These are phyloP conservation scores for Bombus huntii DNA, from an alignment of 1,140 invertebrate genomes.

Conservation along the genomic window DNA sequence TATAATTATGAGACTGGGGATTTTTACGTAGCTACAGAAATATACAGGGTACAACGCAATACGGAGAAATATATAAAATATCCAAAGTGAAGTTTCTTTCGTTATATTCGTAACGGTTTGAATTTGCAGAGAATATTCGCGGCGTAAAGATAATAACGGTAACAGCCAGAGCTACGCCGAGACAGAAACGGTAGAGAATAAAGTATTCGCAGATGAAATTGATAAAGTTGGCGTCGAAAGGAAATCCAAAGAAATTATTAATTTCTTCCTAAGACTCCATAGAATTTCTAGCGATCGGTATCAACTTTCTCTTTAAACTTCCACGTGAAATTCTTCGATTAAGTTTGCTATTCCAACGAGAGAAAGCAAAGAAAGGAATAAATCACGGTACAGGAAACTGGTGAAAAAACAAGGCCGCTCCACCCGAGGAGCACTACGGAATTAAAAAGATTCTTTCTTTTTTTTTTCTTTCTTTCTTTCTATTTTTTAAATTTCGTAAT, in stretches of 20 bases:
- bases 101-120: not conserved
- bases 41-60: fast-evolving
- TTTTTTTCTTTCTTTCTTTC: not conserved
- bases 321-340: not conserved
- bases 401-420: not conserved
- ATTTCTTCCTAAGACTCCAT: not conserved
- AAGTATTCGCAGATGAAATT: too few relatives aligned
- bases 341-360: too few relatives aligned
- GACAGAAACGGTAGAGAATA: too few relatives aligned
- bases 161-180: too few relatives aligned
- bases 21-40: too few relatives aligned
- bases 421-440: not conserved
- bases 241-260: not conserved
- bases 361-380: not conserved
- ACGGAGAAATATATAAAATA: too few relatives aligned
- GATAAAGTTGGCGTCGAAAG: not conserved
- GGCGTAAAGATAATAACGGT: not conserved
- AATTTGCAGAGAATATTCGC: not conserved
- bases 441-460: not conserved
- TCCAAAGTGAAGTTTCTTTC: too few relatives aligned
- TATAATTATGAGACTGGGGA: too few relatives aligned
- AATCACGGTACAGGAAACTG: not conserved
- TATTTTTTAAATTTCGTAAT: constrained; percentile 19
- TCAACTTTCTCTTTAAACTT: not conserved
- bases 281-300: not conserved